phyloP scores from a whole-genome alignment of 2,113 vertebrate species.

The Bos javanicus region DNA sequence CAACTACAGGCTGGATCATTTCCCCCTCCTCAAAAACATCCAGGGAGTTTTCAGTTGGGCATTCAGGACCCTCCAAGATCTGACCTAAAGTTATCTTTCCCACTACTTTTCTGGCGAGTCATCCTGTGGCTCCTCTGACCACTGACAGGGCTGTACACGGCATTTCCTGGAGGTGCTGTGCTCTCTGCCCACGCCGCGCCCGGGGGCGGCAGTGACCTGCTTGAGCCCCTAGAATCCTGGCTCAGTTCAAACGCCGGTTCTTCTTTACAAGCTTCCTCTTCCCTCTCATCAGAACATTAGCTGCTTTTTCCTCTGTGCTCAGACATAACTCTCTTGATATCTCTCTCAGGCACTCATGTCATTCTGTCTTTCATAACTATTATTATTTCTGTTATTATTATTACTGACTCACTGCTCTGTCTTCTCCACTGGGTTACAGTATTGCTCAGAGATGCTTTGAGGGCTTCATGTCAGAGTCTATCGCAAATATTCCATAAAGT shows the following conservation, averaged over 20 bases:
- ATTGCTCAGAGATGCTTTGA: not conserved
- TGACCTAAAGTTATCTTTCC: not conserved
- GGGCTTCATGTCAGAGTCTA: not conserved
- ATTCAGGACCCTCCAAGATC: not conserved
- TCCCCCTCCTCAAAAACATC: not conserved
- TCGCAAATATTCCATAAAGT: not conserved
- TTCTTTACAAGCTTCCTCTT: not conserved
- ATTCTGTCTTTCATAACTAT: not conserved
- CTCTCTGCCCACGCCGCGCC: not conserved
- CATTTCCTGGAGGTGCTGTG: accelerated
- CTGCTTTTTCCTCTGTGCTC: not conserved
- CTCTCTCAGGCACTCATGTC: not conserved
- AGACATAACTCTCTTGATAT: not conserved
- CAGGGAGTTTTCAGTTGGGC: not conserved
- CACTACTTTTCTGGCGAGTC: not conserved
- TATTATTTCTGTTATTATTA: not conserved
- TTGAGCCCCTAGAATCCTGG: not conserved
- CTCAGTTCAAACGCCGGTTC: not conserved
- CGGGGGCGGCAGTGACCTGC: accelerated
- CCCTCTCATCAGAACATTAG: not conserved
- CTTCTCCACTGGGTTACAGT: not conserved
- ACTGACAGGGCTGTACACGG: accelerated
- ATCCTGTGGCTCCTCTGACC: not conserved
- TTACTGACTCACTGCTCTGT: not conserved
- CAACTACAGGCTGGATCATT: not conserved